Evolutionary conservation across 37 sponge, comb jelly and placozoan genomes (phyloP).

Genomic region (Diacarnus erythraeanus): DNA sequence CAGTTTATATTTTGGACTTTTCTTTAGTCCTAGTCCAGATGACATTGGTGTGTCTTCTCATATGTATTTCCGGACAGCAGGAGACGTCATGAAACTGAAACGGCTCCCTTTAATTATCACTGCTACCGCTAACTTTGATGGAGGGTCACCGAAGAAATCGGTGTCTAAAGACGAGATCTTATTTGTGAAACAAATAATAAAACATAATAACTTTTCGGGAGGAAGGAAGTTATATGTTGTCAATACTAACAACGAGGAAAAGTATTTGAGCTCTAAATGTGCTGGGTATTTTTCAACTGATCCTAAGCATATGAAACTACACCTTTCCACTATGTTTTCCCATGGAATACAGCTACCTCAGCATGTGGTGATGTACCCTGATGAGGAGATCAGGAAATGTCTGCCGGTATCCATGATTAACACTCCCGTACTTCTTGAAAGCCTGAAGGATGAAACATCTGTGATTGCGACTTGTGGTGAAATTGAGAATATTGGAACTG

Average conservation of each 20-base stretch:
- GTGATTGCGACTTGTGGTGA: background rate
- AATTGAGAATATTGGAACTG: background rate
- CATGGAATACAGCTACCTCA: background rate
- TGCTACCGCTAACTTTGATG: slow-evolving; percentile 11
- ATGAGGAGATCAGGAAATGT: background rate
- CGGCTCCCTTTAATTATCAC: slow-evolving; percentile 19
- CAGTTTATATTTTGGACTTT: slow-evolving; percentile 16
- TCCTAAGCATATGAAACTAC: background rate
- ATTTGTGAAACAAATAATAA: slow-evolving; percentile 10
- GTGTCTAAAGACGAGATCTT: slow-evolving; percentile 28
- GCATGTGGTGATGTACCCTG: background rate
- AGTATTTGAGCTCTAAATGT: background rate
- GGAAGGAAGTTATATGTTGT: background rate
- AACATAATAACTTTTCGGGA: background rate
- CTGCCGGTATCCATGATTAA: background rate
- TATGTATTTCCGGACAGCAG: slow-evolving; percentile 11
- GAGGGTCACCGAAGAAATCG: slow-evolving; percentile 18
- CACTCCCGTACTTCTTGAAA: background rate
- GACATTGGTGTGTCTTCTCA: background rate
- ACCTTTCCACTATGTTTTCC: background rate
- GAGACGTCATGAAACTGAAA: slow-evolving; percentile 24
- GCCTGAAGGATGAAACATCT: background rate
- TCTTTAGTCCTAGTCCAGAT: slow-evolving; percentile 24
- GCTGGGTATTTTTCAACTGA: slow-evolving; percentile 6
- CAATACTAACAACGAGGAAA: background rate